phyloP scores from a whole-genome alignment of 30 jellyfish, hydroid and myxozoan genomes.

The Aurelia sp. region DNA sequence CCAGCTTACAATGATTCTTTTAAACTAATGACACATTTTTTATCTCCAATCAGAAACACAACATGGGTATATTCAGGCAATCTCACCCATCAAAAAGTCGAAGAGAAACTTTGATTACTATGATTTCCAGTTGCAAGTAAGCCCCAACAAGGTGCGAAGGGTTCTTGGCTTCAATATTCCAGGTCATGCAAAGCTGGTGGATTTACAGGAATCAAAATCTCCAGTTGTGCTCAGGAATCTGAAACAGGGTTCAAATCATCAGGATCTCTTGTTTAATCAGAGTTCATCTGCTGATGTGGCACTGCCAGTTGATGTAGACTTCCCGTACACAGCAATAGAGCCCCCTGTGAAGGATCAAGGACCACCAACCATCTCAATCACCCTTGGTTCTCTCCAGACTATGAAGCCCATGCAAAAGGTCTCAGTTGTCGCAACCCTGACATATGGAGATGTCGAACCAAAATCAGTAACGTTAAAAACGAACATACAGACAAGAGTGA shows the following conservation, averaged over 20 bases:
- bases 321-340: background rate
- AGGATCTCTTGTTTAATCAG: background rate
- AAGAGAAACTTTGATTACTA: conserved; percentile 2
- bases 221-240: background rate
- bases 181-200: background rate
- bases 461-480: background rate
- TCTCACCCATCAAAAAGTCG: too few species aligned
- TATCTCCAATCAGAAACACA: too few species aligned
- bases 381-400: background rate
- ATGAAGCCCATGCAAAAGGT: conserved; percentile 20
- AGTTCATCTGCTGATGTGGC: background rate
- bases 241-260: background rate
- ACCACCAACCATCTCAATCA: background rate
- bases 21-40: too few species aligned
- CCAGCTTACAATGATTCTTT: too few species aligned
- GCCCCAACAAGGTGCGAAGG: conserved; percentile 20
- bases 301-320: background rate
- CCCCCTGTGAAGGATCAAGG: background rate
- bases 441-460: background rate
- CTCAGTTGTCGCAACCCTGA: background rate
- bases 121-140: conserved; percentile 13
- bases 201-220: conserved; percentile 4
- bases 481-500: background rate
- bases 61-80: too few species aligned
- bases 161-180: conserved; percentile 7